Evolutionary conservation across 2,888 invertebrate species (phyloP), one percentile per base, ranked within the genome.

Genomic region (Belgica antarctica): DNA sequence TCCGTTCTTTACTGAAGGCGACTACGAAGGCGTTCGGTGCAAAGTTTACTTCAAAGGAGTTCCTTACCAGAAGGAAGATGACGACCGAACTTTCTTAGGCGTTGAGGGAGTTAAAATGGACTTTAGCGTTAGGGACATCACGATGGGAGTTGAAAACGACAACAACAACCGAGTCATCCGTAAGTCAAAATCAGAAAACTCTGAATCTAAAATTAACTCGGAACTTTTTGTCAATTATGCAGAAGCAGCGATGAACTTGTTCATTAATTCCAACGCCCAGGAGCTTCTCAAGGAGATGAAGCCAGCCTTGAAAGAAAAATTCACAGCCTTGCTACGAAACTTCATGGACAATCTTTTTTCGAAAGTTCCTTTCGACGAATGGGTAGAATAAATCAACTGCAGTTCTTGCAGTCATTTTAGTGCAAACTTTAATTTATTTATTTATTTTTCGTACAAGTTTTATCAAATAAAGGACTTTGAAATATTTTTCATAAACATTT

Each of bases 201-300:
- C n/a, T n/a, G n/a, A n/a, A n/a, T n/a, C n/a, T n/a, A n/a, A n/a
- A n/a, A n/a, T n/a, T n/a, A 22, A 57, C 15, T 17, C n/a, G n/a
- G 17, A 52, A n/a, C 7, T n/a, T 52, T 22, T 10, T 17, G 10
- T 70, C n/a, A n/a, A 52, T 65, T 71, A 81, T 79, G 73, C 83
- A 92, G 92, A 92, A 78, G 91, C 92, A 15, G 92, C 92, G 12
- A 78, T 92, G 72, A 92, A 92, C 80, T 81, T 92, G 61, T 92
- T 92, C 81, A 92, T 92, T 78, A 92, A 92, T 79, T 88, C 89
- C 1, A 91, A 92, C 78, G 87, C 90, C 0, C 92, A 92, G 76
- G 92, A 92, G 73, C 80, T 92, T 12, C 80, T 92, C 59, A 90
- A 89, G 76, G 92, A 92, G 80, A 92, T 92, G 92, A 92, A 92